Percentiles rank a stretch among this genome's conserved stretches.
Conservation (phyloP, 2,888 invertebrate species). For the Netelia fuscicornis region DNA sequence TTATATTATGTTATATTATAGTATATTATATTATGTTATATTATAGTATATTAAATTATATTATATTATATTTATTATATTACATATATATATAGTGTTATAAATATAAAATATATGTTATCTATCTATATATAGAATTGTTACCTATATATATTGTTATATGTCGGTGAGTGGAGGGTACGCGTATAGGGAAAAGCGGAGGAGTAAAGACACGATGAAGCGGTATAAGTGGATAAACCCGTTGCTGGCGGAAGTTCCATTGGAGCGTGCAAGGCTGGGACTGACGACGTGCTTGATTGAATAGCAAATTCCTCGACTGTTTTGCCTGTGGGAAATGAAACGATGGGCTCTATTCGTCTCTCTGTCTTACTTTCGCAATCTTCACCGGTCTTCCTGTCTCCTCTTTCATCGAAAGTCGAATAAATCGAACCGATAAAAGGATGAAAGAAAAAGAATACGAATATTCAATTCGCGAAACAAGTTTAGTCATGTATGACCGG, state of each 20-base stretch:
- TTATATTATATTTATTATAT: too few species aligned
- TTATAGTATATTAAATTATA: too few species aligned
- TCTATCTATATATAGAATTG: not conserved
- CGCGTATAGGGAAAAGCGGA: slow-evolving; percentile 16
- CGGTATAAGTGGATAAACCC: slow-evolving; percentile 70
- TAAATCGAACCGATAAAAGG: not conserved
- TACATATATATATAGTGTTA: too few species aligned
- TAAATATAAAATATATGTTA: too few species aligned
- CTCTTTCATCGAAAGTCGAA: not conserved
- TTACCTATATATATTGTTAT: not conserved
- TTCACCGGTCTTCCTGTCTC: not conserved
- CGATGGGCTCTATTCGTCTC: not conserved
- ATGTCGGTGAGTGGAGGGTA: not conserved
- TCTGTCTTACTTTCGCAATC: not conserved
- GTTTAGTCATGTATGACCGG: too few species aligned
- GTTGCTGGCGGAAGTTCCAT: slow-evolving; percentile 61
- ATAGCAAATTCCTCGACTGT: slow-evolving; percentile 64
- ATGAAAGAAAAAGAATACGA: too few species aligned
- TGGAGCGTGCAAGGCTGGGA: slow-evolving; percentile 10
- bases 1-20: too few species aligned
- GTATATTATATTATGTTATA: too few species aligned
- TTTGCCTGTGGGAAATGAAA: slow-evolving; percentile 37
- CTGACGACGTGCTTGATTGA: slow-evolving; percentile 63
- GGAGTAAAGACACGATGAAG: slow-evolving; percentile 58
- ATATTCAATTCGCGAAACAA: too few species aligned